Evolutionary conservation across 2,797 vertebrate species (phyloP).

Genomic region (Cottoperca gobio): DNA sequence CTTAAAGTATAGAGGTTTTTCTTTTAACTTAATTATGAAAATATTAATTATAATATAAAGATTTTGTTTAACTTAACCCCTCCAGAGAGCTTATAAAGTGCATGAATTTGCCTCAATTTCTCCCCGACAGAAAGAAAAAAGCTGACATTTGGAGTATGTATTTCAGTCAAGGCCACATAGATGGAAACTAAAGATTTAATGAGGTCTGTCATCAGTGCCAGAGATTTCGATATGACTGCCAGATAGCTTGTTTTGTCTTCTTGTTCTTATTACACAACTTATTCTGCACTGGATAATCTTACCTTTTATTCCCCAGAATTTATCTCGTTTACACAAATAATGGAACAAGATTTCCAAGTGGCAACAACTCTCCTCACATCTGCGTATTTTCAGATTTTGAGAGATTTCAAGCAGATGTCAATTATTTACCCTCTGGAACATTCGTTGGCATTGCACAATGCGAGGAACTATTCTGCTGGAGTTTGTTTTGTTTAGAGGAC

Average conservation of each 20-base stretch:
- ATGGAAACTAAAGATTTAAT: slow-evolving; percentile 30
- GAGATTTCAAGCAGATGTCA: slow-evolving; percentile 63
- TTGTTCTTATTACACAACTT: slow-evolving; percentile 42
- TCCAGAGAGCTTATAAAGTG: no score
- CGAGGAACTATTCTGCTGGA: slow-evolving; percentile 31
- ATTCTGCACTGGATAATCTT: slow-evolving; percentile 40
- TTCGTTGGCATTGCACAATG: slow-evolving; percentile 48
- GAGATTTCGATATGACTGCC: slow-evolving; percentile 32
- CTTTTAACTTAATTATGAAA: not conserved
- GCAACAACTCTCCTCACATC: slow-evolving; percentile 40
- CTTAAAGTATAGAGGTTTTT: not conserved
- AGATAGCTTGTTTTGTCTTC: slow-evolving; percentile 57
- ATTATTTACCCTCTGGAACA: slow-evolving; percentile 58
- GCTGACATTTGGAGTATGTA: slow-evolving; percentile 20
- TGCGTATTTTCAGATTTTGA: slow-evolving; percentile 57
- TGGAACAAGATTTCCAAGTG: slow-evolving; percentile 37
- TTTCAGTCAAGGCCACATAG: slow-evolving; percentile 19
- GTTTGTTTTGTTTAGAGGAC: slow-evolving; percentile 26
- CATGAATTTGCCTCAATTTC: slow-evolving; percentile 4
- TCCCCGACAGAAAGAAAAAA: not conserved
- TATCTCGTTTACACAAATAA: slow-evolving; percentile 35
- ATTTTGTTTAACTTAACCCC: not conserved
- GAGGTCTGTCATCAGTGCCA: slow-evolving; percentile 53
- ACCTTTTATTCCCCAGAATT: slow-evolving; percentile 28
- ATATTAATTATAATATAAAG: not conserved